A percentile compares a stretch with the other conserved stretches of the same genome.
Evolutionary conservation across 2,888 invertebrate species (phyloP).

Genomic region (Caradrina clavipalpis): DNA sequence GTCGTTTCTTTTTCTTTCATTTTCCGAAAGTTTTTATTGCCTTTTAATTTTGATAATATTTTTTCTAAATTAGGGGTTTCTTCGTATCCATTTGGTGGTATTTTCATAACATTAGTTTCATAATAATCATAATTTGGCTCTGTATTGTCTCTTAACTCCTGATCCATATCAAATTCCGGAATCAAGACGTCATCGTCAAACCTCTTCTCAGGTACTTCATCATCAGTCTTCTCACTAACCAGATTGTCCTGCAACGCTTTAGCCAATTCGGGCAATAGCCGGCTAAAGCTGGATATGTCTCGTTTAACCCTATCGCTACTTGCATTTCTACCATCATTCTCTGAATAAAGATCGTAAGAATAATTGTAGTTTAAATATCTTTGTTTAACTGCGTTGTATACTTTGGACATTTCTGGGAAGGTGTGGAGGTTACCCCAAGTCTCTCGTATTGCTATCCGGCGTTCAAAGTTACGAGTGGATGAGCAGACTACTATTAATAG

Average conservation of each 20-base stretch:
- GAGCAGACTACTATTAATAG: slow-evolving; percentile 95
- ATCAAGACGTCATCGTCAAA: slow-evolving; percentile 81
- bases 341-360: slow-evolving; percentile 77
- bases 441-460: slow-evolving; percentile 92
- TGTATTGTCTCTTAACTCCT: slow-evolving; percentile 78
- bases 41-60: slow-evolving; percentile 74
- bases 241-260: slow-evolving; percentile 79
- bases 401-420: slow-evolving; percentile 75
- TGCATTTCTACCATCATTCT: slow-evolving; percentile 62
- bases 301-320: slow-evolving; percentile 69
- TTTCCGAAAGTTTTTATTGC: slow-evolving; percentile 72
- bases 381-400: slow-evolving; percentile 74
- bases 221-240: slow-evolving; percentile 72
- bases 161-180: slow-evolving; percentile 86
- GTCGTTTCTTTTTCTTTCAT: slow-evolving; percentile 51
- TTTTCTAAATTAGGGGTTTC: slow-evolving; percentile 76
- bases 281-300: slow-evolving; percentile 77
- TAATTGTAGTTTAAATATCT: slow-evolving; percentile 84
- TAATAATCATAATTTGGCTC: slow-evolving; percentile 78
- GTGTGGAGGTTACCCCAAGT: slow-evolving; percentile 92
- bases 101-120: slow-evolving; percentile 86
- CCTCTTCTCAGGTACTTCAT: slow-evolving; percentile 74
- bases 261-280: slow-evolving; percentile 81
- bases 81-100: slow-evolving; percentile 84
- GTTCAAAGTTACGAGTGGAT: slow-evolving; percentile 92